Percentiles rank a stretch among this genome's conserved stretches.
Conservation (phyloP, 30 jellyfish, hydroid and myxozoan species). For the Pelagia noctiluca region DNA sequence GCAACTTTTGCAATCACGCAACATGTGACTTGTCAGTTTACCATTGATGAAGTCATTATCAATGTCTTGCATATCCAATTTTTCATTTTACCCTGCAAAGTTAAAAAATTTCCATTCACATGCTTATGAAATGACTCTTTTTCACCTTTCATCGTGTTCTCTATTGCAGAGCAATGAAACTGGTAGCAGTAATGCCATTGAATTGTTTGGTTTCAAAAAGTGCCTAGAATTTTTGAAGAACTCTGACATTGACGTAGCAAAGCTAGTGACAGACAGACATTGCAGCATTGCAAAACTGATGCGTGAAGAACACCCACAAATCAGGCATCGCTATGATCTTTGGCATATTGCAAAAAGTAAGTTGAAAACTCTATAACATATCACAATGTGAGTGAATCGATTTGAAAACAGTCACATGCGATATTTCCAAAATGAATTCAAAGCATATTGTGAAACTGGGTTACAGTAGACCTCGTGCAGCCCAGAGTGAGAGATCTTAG, state of each 20-base stretch:
- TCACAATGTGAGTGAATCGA: too few species aligned
- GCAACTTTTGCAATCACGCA: too few species aligned
- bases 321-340: conserved; percentile 48
- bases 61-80: too few species aligned
- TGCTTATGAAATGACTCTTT: background rate
- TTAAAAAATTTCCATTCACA: background rate
- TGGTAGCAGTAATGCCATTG: conserved; percentile 50
- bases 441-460: too few species aligned
- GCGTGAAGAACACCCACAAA: conserved; percentile 28
- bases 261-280: conserved; percentile 30
- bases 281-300: conserved; percentile 23
- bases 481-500: too few species aligned
- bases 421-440: too few species aligned
- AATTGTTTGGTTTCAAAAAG: conserved; percentile 40
- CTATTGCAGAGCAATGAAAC: conserved; percentile 18
- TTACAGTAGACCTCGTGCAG: too few species aligned
- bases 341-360: conserved; percentile 54
- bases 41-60: too few species aligned
- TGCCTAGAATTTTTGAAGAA: conserved; percentile 23
- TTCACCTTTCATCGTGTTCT: background rate
- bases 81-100: too few species aligned
- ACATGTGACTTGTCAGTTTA: too few species aligned
- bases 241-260: background rate
- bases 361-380: conserved; percentile 8
- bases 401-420: too few species aligned